Evolutionary conservation across 1,140 invertebrate species (phyloP), one percentile per base, ranked within the genome.

Genomic region (Sitobion miscanthi): DNA sequence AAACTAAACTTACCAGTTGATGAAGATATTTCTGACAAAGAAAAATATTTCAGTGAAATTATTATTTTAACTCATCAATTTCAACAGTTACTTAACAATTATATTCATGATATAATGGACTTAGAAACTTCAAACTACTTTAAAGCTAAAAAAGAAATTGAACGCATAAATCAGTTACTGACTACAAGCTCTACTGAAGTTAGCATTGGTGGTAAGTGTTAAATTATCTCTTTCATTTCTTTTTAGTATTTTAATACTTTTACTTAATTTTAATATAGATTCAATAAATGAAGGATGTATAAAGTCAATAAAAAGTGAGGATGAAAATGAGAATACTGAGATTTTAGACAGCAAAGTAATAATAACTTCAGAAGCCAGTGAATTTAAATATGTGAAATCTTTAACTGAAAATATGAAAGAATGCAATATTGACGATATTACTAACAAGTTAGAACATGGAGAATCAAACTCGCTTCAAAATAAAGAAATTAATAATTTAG

Each of bases 121-220:
- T 2, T 7, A 54, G 91, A 86, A 93, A 93, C 91, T 17, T 38
- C 6, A 85, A n/a, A 49, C 17, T 93, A 77, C 25, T 93, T 93
- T 57, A 54, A 93, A 45, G 91, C 91, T 38, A 93, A 93, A 85
- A 42, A 86, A 38, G 91, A 93, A 85, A 93, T 93, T 86, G 91
- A 93, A 20, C 91, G 91, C 17, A 93, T 93, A 49, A 52, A 93
- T 57, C 20, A 83, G 2, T 42, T 93, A 45, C 14, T 93, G 14
- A 52, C 91, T 25, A 38, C 62, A 8, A 49, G 30, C 8, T 85
- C 77, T 17, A 35, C 82, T 49, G 0, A 8, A 57, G 21, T 25
- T 85, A 54, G 45, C 17, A 42, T 35, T 52, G 69, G 35, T 35
- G 35, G 90, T 91, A 83, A 83, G 47, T 52, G 47, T 21, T 45